Evolutionary conservation across 2,888 invertebrate species (phyloP), one percentile per base, ranked within the genome.

Genomic region (Syritta pipiens): DNA sequence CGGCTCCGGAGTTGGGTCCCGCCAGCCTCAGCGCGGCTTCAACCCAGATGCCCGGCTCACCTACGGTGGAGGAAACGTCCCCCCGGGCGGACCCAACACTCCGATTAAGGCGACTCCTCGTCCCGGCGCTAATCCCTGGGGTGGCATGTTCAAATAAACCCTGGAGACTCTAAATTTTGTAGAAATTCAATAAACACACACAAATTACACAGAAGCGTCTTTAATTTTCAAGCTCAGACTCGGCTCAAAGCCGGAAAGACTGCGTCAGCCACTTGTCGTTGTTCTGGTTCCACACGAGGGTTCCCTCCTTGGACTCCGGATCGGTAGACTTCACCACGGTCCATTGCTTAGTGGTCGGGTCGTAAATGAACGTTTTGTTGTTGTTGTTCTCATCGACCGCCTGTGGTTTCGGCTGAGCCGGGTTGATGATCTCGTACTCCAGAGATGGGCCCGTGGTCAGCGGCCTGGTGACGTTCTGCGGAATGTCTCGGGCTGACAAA

Each of bases 211-310:
- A 59, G 42, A 19, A 37, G 37, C 7, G 7, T 14, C 4, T 69
- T 69, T 69, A 40, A 42, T 59, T 17, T 40, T 17, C 22, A 42
- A 12, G 14, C 9, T 17, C 14, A 28, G 20, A 19, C 28, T n/a
- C n/a, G n/a, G 17, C 51, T 68, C 59, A 76, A 7, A 63, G 48
- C 22, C 10, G n/a, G 35, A 49, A 68, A 6, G 68, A 55, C 42
- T 83, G 72, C 14, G 87, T 87, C n/a, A 87, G 69, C 86, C 86
- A 87, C 57, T 87, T 87, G 81, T 87, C 87, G 32, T 88, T 87
- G 81, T 76, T 84, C 68, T 88, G 88, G 82, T 88, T 88, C 87
- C 87, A 87, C 6, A 85, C 14, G 1, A 87, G 68, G 5, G 84
- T 83, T 6, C 76, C 86, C 17, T 85, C 85, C 3, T 76, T 81